Evolutionary conservation across 2,797 vertebrate species (phyloP).

Genomic region (Petrocephalus sullivani): DNA sequence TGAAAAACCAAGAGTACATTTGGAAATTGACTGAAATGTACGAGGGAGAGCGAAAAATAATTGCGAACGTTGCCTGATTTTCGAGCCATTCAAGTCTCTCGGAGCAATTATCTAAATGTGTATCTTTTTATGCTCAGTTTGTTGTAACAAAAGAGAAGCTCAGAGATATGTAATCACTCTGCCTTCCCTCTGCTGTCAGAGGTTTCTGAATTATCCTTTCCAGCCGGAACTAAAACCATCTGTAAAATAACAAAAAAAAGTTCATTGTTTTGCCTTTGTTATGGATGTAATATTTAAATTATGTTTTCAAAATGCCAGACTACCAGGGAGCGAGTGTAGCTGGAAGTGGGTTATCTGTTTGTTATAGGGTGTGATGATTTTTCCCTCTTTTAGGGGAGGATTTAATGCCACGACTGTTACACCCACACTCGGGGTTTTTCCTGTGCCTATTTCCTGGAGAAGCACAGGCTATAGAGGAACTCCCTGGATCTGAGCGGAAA

Average conservation of each 20-base stretch:
- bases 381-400: neutral
- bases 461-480: neutral
- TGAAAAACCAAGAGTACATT: neutral
- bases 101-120: constrained; percentile 11
- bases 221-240: neutral
- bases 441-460: neutral
- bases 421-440: neutral
- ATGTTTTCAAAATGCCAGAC: neutral
- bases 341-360: neutral
- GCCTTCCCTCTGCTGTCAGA: neutral
- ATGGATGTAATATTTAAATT: neutral
- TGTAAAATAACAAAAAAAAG: constrained; percentile 1
- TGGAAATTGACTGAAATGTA: constrained; percentile 5
- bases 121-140: constrained; percentile 8
- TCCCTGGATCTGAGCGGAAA: neutral
- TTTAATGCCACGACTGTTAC: neutral
- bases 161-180: neutral
- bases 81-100: constrained; percentile 5
- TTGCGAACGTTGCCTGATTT: neutral
- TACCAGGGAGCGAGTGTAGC: neutral
- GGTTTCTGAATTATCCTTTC: constrained; percentile 4
- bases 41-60: neutral
- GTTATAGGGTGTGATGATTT: neutral
- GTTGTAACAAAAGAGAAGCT: neutral
- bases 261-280: neutral